A percentile compares a stretch with the other conserved stretches of the same genome.
Evolutionary conservation across 2,797 vertebrate genomes (phyloP).

Genomic region (Coluber constrictor): DNA sequence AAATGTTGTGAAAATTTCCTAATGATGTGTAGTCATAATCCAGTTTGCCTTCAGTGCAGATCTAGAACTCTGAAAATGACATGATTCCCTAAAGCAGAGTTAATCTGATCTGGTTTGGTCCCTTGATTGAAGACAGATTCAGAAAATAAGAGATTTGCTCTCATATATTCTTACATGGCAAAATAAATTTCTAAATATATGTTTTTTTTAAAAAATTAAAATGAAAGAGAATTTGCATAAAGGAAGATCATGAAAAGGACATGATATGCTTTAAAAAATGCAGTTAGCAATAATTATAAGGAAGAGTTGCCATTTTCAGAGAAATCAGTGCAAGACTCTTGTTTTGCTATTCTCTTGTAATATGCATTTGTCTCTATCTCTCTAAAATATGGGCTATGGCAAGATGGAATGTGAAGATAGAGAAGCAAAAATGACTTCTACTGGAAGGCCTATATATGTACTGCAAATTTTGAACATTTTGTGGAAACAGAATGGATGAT

Average conservation of each 20-base stretch:
- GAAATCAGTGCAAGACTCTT: neutral
- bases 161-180: neutral
- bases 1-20: neutral
- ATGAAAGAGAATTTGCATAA: neutral
- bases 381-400: neutral
- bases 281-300: neutral
- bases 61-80: neutral
- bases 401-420: neutral
- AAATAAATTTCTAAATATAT: neutral
- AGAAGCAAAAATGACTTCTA: neutral
- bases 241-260: neutral
- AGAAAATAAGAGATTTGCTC: neutral
- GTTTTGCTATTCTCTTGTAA: neutral
- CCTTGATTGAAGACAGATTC: neutral
- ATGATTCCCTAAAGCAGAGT: neutral
- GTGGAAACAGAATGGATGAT: neutral
- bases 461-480: neutral
- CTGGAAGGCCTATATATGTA: neutral
- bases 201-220: neutral
- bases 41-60: neutral
- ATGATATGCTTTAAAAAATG: neutral
- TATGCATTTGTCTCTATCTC: neutral
- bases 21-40: neutral
- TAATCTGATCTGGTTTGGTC: neutral
- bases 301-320: neutral